Percentiles rank a stretch among this genome's conserved stretches.
Evolutionary conservation across 2,113 vertebrate genomes (phyloP).

Genomic region (Notiomystis cincta): DNA sequence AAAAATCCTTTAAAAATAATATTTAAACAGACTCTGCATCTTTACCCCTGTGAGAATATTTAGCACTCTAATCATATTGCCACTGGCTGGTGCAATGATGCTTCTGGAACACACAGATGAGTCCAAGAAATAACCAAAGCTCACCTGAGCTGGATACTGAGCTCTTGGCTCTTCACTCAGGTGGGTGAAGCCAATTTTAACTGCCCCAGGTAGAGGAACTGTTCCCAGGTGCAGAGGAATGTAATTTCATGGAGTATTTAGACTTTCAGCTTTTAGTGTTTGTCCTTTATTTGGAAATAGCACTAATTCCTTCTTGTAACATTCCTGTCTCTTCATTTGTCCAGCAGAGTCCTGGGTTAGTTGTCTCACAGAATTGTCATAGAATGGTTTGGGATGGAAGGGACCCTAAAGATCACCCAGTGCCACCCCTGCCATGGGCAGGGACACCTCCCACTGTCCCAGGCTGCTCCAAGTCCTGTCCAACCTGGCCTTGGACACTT

Average conservation of each 20-base stretch:
- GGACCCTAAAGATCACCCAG: not conserved
- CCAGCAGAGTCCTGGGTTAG: not conserved
- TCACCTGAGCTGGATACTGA: not conserved
- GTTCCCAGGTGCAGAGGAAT: not conserved
- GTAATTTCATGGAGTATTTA: not conserved
- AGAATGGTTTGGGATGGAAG: not conserved
- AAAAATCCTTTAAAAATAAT: not conserved
- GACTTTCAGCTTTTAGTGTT: not conserved
- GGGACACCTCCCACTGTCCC: not conserved
- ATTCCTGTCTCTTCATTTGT: not conserved
- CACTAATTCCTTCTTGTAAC: not conserved
- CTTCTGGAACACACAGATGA: not conserved
- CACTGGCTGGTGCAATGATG: not conserved
- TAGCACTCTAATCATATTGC: not conserved
- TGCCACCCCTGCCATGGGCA: not conserved
- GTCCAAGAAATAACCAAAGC: not conserved
- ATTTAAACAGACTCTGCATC: not conserved
- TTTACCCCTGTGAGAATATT: not conserved
- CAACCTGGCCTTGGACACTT: not conserved
- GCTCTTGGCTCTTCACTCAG: not conserved
- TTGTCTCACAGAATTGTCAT: not conserved
- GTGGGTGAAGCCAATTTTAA: not conserved
- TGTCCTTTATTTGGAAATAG: not conserved
- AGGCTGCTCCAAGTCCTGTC: rapidly evolving
- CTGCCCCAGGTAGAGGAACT: not conserved